Evolutionary conservation across 2,888 invertebrate genomes (phyloP).

Genomic region (Lepidocyrtoides sp.): DNA sequence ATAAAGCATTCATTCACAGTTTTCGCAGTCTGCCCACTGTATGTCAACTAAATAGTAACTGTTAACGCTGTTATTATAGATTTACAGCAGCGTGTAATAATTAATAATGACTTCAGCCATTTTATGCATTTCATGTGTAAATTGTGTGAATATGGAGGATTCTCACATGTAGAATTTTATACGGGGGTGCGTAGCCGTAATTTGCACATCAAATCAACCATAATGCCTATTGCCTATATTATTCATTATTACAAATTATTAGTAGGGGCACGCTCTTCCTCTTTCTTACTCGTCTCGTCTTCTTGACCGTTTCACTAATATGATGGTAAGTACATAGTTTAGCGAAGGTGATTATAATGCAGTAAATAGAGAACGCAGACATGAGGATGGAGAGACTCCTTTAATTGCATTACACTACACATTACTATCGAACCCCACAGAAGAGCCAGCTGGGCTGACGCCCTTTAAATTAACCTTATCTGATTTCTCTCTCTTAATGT

Average conservation of each 20-base stretch:
- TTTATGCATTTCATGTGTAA: not conserved
- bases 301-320: not conserved
- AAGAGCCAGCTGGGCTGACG: slow-evolving; percentile 40
- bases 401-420: not conserved
- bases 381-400: not conserved
- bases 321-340: not conserved
- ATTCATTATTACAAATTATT: slow-evolving; percentile 53
- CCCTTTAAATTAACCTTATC: slow-evolving; percentile 56
- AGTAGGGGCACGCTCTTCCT: slow-evolving; percentile 63
- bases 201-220: slow-evolving; percentile 64
- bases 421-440: not conserved
- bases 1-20: not conserved
- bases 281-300: not conserved
- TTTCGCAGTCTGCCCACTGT: not conserved
- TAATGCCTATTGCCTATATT: not conserved
- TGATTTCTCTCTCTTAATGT: slow-evolving; percentile 58
- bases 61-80: no score
- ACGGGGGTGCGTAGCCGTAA: not conserved
- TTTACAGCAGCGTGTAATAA: slow-evolving; percentile 13
- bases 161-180: slow-evolving; percentile 11
- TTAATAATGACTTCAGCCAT: not conserved
- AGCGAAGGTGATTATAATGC: not conserved
- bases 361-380: not conserved
- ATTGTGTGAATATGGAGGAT: not conserved
- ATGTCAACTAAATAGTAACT: no score